phyloP scores from a whole-genome alignment of 2,113 vertebrate species.

The Cottus gobio region DNA sequence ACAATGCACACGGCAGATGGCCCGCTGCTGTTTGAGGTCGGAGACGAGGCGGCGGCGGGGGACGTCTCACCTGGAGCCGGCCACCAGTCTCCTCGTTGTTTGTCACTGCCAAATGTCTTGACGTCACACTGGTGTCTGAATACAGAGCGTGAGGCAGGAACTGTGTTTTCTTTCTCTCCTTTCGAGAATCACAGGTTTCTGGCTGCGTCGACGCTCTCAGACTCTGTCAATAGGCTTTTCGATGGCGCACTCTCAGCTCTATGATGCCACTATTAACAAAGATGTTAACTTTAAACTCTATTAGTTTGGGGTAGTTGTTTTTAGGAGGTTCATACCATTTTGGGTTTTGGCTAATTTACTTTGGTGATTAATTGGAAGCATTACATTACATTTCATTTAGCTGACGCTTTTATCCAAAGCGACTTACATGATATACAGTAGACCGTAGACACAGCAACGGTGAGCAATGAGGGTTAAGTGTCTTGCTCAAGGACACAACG shows the following conservation, averaged over 20 bases:
- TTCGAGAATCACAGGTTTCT: constrained; percentile 12
- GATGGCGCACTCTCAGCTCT: not conserved
- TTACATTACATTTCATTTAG: too few relatives aligned
- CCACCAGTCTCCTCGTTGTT: constrained; percentile 16
- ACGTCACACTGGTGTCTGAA: constrained; percentile 29
- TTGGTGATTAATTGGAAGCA: not conserved
- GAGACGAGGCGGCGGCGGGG: not conserved
- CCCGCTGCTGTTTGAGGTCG: constrained; percentile 32
- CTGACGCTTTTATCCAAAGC: too few relatives aligned
- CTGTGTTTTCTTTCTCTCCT: not conserved
- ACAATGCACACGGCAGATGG: constrained; percentile 34
- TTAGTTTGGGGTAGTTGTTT: not conserved
- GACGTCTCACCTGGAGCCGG: constrained; percentile 45
- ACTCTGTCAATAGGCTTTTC: not conserved
- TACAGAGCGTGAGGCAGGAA: not conserved
- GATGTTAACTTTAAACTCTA: not conserved
- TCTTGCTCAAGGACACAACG: too few relatives aligned
- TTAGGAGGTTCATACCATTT: not conserved
- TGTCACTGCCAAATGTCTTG: constrained; percentile 16
- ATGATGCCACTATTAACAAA: not conserved
- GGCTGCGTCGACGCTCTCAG: not conserved
- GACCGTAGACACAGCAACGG: too few relatives aligned
- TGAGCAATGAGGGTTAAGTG: too few relatives aligned
- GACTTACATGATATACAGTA: too few relatives aligned
- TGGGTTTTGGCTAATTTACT: not conserved